Conservation (phyloP, 2,888 invertebrate genomes). For the Zygogramma bicolorata region DNA sequence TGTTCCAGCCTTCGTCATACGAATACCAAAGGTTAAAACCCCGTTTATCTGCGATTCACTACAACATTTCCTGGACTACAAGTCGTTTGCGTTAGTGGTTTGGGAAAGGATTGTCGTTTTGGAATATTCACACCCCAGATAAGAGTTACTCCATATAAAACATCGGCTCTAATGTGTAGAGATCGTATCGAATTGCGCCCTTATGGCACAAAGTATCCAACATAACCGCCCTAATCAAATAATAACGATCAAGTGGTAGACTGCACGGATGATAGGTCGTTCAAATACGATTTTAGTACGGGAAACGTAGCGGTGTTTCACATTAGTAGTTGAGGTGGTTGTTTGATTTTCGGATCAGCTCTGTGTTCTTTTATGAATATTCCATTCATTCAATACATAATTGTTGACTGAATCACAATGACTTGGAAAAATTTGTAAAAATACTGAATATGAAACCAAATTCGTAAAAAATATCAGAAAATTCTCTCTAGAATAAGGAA, state of each 20-base stretch:
- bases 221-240: constrained; percentile 46
- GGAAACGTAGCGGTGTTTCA: background rate
- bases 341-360: no score
- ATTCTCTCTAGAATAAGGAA: no score
- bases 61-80: background rate
- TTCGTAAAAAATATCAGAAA: no score
- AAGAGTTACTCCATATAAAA: constrained; percentile 33
- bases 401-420: no score
- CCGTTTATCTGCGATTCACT: background rate
- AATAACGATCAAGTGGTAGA: constrained; percentile 46
- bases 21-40: background rate
- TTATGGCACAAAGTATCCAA: constrained; percentile 30
- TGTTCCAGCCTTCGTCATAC: no score
- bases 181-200: constrained; percentile 42
- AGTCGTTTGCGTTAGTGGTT: constrained; percentile 22
- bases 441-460: no score
- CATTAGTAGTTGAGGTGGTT: background rate
- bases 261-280: constrained; percentile 42
- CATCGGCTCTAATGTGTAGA: constrained; percentile 45
- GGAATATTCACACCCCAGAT: constrained; percentile 37
- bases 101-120: constrained; percentile 32
- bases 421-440: no score
- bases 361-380: no score
- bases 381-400: no score
- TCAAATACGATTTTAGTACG: background rate